Evolutionary conservation across 2,888 invertebrate species (phyloP), one percentile per base, ranked within the genome.

Genomic region (Perdita meconis): DNA sequence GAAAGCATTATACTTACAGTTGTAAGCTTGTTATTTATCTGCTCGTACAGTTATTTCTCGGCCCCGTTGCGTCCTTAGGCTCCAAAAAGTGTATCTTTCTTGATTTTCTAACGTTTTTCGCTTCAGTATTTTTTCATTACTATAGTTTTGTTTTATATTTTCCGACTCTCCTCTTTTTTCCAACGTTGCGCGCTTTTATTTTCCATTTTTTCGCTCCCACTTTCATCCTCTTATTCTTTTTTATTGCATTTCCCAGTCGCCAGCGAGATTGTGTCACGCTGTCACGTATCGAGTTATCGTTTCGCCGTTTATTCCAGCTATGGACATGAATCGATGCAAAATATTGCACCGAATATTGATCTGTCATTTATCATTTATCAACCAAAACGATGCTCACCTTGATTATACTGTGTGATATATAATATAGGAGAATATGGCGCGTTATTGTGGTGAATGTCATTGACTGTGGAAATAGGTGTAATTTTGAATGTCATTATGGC

Each of bases 311-410:
- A 80, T 80, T 53, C 38, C 36, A 69, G 36, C 56, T 50, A 26
- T 16, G 61, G 65, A 64, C 73, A 55, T 22, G 66, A 55, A 30
- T 70, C 10, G 59, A 30, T 38, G 55, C 66, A 64, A 77, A 77
- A 80, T 82, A 82, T 83, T 61, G 81, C 84, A 47, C 40, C 60
- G 71, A 76, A 81, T 84, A 84, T 84, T 61, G 72, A 72, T 10
- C 50, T 44, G 38, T 50, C 65, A 67, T 83, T 84, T 77, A 64
- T 84, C 83, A 77, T 63, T 59, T 63, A 50, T 47, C 60, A 53
- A 50, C 47, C 47, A 50, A 13, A 40, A 56, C n/a, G 51, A 19
- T 24, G 19, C 55, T 82, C 65, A 53, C 78, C 60, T 68, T 57
- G 53, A 64, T 59, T 42, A 66, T 55, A 36, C 42, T 42, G 51